Base-by-base conservation (phyloP, 2,888 invertebrate species). In the Atrina japonica region DNA sequence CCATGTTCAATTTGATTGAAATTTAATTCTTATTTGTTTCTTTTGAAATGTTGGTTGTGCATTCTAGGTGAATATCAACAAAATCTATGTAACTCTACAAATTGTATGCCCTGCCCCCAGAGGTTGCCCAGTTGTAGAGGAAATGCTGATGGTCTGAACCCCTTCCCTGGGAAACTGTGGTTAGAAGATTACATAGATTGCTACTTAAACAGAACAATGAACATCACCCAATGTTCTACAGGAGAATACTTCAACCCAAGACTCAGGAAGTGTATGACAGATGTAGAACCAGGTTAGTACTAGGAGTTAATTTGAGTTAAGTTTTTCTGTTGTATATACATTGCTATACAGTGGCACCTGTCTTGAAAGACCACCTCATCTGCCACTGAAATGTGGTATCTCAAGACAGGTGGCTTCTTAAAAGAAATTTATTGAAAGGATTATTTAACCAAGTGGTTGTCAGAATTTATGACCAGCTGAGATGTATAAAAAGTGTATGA, bases 11-110 rank as follows among this genome's bases (percentile, higher is more conserved):
- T n/a, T n/a, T n/a, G n/a, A n/a, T n/a, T n/a, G n/a, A n/a, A n/a
- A n/a, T n/a, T n/a, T n/a, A n/a, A n/a, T n/a, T n/a, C n/a, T n/a
- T n/a, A n/a, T n/a, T n/a, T n/a, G n/a, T n/a, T n/a, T n/a, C n/a
- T n/a, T n/a, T n/a, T n/a, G n/a, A n/a, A n/a, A n/a, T n/a, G n/a
- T n/a, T n/a, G n/a, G n/a, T n/a, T n/a, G n/a, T n/a, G n/a, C n/a
- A n/a, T 45, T 56, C n/a, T 29, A 79, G 79, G 79, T 72, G 70
- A 79, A 27, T 79, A 79, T 56, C 59, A 70, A n/a, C 73, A 76
- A 27, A 77, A 79, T 35, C 50, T 74, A 9, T 79, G 79, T 49
- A 35, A 65, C 1, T 50, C 50, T 11, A 52, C 49, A 6, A 65
- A 35, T 9, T 81, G 81, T 66, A 59, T 41, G 6, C 63, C 70